Evolutionary conservation across 1,140 invertebrate species (phyloP).

Genomic region (Rhyacophila brunnea): DNA sequence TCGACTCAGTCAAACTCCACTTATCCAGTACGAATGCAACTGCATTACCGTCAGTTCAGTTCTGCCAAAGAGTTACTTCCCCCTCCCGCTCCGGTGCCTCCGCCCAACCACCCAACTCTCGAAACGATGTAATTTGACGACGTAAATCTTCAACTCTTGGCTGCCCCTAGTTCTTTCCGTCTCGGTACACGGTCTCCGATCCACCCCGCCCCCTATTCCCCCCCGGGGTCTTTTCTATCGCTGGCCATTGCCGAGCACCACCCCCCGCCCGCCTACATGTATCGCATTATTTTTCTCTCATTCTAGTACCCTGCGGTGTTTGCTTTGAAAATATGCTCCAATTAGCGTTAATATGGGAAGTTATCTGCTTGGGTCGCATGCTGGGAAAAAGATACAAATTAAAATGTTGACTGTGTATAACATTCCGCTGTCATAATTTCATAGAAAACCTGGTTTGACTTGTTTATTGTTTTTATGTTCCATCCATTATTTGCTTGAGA

Average conservation of each 20-base stretch:
- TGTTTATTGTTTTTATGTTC: too few species aligned
- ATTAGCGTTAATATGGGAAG: slow-evolving; percentile 1
- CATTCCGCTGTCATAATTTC: too few species aligned
- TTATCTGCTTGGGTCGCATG: too few species aligned
- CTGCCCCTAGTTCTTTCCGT: slow-evolving; percentile 28
- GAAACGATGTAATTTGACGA: slow-evolving; percentile 33
- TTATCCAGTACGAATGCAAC: too few species aligned
- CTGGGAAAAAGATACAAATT: too few species aligned
- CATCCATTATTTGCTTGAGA: too few species aligned
- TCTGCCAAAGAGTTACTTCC: too few species aligned
- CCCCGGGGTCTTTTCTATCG: background rate
- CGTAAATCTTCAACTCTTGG: slow-evolving; percentile 36
- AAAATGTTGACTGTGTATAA: too few species aligned
- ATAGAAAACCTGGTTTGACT: too few species aligned
- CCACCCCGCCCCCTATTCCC: slow-evolving; percentile 2
- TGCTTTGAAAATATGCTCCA: slow-evolving; percentile 13
- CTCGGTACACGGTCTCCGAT: slow-evolving; percentile 26
- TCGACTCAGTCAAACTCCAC: too few species aligned
- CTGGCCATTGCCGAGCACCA: background rate
- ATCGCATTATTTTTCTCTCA: slow-evolving; percentile 12
- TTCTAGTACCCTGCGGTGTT: slow-evolving; percentile 1
- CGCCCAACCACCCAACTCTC: background rate
- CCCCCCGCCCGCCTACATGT: slow-evolving; percentile 7
- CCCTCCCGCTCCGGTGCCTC: background rate
- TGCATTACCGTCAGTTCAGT: too few species aligned